A percentile compares a stretch with the other conserved stretches of the same genome.
phyloP scores from a whole-genome alignment of 2,797 vertebrate species.

The Oceanodroma leucorhoa region DNA sequence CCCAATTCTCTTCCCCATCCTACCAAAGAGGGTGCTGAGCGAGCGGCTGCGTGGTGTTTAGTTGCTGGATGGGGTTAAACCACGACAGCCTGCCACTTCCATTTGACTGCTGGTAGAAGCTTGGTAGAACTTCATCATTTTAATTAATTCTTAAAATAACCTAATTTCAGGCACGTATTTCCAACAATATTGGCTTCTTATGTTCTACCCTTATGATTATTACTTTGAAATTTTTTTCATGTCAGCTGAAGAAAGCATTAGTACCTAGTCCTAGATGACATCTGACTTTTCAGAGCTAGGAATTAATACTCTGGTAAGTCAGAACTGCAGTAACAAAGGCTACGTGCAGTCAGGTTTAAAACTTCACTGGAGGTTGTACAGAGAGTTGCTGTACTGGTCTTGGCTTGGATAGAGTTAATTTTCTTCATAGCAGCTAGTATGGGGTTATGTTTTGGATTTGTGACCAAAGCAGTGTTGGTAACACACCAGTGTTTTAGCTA shows the following conservation, averaged over 20 bases:
- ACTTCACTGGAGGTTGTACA: not conserved
- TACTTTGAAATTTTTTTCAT: not conserved
- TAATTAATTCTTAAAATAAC: not conserved
- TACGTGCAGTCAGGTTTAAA: not conserved
- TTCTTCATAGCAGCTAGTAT: not conserved
- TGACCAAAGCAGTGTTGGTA: not conserved
- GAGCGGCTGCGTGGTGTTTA: too few species aligned
- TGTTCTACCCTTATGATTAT: not conserved
- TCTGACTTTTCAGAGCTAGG: not conserved
- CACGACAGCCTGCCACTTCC: not conserved
- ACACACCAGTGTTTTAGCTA: not conserved
- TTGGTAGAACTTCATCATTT: not conserved
- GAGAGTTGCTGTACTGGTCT: not conserved
- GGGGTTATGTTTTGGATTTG: rapidly evolving
- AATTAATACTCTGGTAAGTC: not conserved
- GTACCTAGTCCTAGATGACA: not conserved
- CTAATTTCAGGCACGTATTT: not conserved
- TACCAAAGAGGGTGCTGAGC: too few species aligned
- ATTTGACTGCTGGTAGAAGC: not conserved
- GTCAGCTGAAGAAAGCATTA: not conserved
- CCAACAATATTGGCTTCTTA: not conserved
- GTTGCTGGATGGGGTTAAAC: too few species aligned
- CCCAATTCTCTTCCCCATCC: too few species aligned
- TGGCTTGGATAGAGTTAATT: not conserved
- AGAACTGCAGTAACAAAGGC: not conserved